Evolutionary conservation across 2,113 vertebrate genomes (phyloP), one percentile per base, ranked within the genome.

Genomic region (Vanacampus margaritifer): DNA sequence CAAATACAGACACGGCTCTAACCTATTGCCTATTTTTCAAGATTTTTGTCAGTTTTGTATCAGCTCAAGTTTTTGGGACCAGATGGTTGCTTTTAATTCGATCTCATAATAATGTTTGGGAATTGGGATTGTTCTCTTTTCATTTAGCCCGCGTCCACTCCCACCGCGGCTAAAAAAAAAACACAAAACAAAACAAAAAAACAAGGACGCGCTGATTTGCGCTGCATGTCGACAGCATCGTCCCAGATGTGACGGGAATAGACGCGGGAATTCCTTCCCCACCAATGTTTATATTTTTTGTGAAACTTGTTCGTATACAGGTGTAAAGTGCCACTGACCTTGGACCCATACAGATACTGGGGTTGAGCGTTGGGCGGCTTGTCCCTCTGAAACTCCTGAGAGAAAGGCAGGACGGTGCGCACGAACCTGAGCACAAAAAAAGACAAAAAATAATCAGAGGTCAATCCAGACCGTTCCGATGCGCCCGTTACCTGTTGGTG

Each of bases 281-380:
- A n/a, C n/a, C n/a, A n/a, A n/a, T n/a, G n/a, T n/a, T n/a, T n/a
- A n/a, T n/a, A n/a, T n/a, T n/a, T n/a, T n/a, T n/a, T n/a, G n/a
- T n/a, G n/a, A n/a, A n/a, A n/a, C n/a, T n/a, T n/a, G n/a, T n/a
- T n/a, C n/a, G n/a, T n/a, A n/a, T n/a, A n/a, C n/a, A n/a, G n/a
- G n/a, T 32, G 28, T 32, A 32, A 21, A 8, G 1, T 23, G 11
- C n/a, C 51, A 43, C 93, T 90, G 75, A 99, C 97, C 95, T 99
- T 99, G 75, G 97, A 99, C 17, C 97, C 97, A 0, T 97, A 99
- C 70, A 99, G 91, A 89, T 99, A 99, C 84, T 99, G 97, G 0
- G 97, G 97, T 90, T 99, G 97, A 70, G 98, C 95, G 0, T 97
- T 99, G 84, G 96, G 95, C 0, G 95, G 96, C 69, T 98, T 99